Base-by-base conservation (phyloP, 2,113 vertebrate genomes). In the Coreoperca whiteheadi region DNA sequence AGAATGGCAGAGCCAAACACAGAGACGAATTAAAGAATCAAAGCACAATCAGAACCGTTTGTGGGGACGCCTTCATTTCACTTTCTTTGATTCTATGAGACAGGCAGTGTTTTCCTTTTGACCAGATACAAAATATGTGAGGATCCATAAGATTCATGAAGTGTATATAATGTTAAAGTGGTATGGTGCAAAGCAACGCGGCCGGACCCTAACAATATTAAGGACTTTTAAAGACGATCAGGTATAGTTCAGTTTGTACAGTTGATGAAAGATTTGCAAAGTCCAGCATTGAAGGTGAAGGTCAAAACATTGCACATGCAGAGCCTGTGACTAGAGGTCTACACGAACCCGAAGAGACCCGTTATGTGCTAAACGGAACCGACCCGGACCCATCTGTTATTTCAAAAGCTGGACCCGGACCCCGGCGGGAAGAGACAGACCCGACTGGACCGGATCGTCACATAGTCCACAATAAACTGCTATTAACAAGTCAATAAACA, bases 41-140 rank as follows among this genome's bases (percentile, higher is more conserved):
- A 92, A 93, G 92, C 91, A 92, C 88, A 91, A 92, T 87, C 82
- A 80, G 16, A 82, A 51, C 23, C 34, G 9, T 28, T 66, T 57
- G 63, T 91, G 32, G 15, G 48, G 8, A 46, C 1, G 15, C 11
- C 14, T 66, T 89, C 5, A 41, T 88, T 91, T 73, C 25, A 30
- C 30, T 57, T 39, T 60, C 9, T 23, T 69, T 14, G 10, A 28
- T 46, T 20, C 18, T 28, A 4, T 48, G 7, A 66, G 39, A 23
- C 25, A 12, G 25, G 54, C 23, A 20, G 28, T n/a, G 57, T 8
- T 73, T 28, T 59, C n/a, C 20, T 20, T 11, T 34, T 18, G 41
- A 30, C 15, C 11, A 15, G 10, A 30, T 4, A 48, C 8, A 34
- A n/a, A 20, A 67, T 3, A 28, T 28, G 4, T 16, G 6, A 65